Percentiles rank a stretch among this genome's conserved stretches.
phyloP scores from a whole-genome alignment of 2,113 vertebrate genomes.

The Cheilinus undulatus region DNA sequence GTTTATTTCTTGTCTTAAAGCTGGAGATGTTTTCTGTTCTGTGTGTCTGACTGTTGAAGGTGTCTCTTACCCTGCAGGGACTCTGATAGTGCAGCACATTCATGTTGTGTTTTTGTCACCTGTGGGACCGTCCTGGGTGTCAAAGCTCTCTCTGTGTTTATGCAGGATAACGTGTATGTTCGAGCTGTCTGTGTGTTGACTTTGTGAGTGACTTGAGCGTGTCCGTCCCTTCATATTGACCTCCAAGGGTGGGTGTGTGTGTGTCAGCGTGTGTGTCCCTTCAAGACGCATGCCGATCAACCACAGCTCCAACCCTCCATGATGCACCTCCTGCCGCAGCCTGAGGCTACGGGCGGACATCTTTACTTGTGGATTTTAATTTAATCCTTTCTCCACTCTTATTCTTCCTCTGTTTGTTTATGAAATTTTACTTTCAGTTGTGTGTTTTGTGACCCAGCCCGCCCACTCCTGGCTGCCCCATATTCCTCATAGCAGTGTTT shows the following conservation, averaged over 20 bases:
- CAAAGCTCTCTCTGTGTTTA: slow-evolving; percentile 31
- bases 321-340: slow-evolving; percentile 42
- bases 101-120: slow-evolving; percentile 41
- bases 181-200: not conserved
- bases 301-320: slow-evolving; percentile 62
- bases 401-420: slow-evolving; percentile 16
- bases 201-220: slow-evolving; percentile 15
- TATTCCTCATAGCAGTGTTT: slow-evolving; percentile 67
- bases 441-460: slow-evolving; percentile 50
- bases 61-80: slow-evolving; percentile 45
- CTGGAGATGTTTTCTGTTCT: slow-evolving; percentile 16
- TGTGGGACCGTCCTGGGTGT: slow-evolving; percentile 23
- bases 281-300: slow-evolving; percentile 55
- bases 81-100: slow-evolving; percentile 16
- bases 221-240: slow-evolving; percentile 15
- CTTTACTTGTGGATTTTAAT: slow-evolving; percentile 32
- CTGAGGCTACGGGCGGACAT: slow-evolving; percentile 44
- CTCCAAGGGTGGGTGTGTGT: slow-evolving; percentile 10
- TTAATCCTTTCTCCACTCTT: slow-evolving; percentile 14
- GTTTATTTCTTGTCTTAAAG: not conserved
- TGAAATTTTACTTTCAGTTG: slow-evolving; percentile 31
- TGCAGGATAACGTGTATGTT: not conserved
- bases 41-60: slow-evolving; percentile 42
- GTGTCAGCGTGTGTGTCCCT: slow-evolving; percentile 35
- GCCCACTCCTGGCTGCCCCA: slow-evolving; percentile 66